Conservation (phyloP, 30 jellyfish, hydroid and myxozoan genomes). For the Pseudorhiza aurosa region DNA sequence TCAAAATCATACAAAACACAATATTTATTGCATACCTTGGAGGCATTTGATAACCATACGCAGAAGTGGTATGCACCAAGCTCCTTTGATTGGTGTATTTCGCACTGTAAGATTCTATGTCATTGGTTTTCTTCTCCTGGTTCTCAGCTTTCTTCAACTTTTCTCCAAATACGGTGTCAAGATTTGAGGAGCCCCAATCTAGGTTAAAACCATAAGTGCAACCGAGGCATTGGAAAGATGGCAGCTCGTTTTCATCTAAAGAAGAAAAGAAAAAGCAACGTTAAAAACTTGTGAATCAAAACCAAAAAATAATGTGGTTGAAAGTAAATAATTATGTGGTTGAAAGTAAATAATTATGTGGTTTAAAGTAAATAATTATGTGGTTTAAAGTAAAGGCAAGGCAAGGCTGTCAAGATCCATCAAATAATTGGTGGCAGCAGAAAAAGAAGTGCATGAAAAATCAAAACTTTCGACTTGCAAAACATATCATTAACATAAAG, state of each 20-base stretch:
- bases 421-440: no score
- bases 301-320: background rate
- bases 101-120: background rate
- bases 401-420: no score
- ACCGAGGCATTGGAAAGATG: constrained; percentile 93
- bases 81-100: background rate
- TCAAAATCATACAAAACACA: background rate
- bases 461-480: no score
- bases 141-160: constrained; percentile 20
- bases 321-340: no score
- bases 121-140: background rate
- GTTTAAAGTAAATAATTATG: no score
- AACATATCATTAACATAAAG: no score
- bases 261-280: background rate
- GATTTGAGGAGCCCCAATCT: constrained; percentile 85
- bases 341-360: no score
- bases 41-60: constrained; percentile 12
- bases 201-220: constrained; percentile 98
- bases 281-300: background rate
- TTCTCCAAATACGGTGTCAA: constrained; percentile 63
- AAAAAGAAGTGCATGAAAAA: no score
- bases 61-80: background rate
- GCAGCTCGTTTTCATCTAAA: constrained; percentile 87
- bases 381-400: no score
- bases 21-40: background rate